Conservation (phyloP, 2,797 vertebrate genomes). For the Epinephelus awoara region DNA sequence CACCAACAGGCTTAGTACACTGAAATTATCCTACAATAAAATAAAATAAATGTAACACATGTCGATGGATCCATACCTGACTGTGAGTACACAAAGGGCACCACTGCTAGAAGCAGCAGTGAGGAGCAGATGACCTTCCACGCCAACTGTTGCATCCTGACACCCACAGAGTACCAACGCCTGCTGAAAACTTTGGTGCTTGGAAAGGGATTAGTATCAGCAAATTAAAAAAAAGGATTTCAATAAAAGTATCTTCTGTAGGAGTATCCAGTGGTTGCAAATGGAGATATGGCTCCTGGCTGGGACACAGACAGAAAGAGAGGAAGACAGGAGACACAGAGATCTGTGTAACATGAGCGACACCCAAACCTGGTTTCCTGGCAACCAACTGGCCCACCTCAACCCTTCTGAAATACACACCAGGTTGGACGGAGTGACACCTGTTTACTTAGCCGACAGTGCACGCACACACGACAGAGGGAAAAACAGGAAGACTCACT, state of each 20-base stretch:
- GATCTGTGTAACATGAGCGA: conserved; percentile 77
- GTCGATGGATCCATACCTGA: conserved; percentile 65
- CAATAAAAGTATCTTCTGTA: conserved; percentile 1
- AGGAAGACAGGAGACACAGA: conserved; percentile 50
- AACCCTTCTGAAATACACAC: conserved; percentile 74
- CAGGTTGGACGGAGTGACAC: conserved; percentile 59
- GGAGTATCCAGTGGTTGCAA: not conserved
- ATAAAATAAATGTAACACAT: not conserved
- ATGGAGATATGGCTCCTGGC: conserved; percentile 29
- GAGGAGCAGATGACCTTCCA: conserved; percentile 60
- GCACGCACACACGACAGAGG: not conserved
- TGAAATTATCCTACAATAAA: not conserved
- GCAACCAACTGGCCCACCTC: conserved; percentile 72
- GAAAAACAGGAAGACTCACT: not conserved
- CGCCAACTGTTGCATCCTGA: conserved; percentile 71
- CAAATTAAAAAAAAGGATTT: not conserved
- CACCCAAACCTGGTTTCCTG: conserved; percentile 72
- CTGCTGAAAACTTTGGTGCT: conserved; percentile 12
- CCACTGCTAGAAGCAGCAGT: conserved; percentile 67
- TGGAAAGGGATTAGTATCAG: not conserved
- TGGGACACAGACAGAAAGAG: conserved; percentile 46
- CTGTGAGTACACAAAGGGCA: conserved; percentile 57
- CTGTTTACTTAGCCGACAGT: conserved; percentile 46
- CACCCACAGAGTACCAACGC: conserved; percentile 32
- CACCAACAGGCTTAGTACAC: conserved; percentile 1